phyloP scores from a whole-genome alignment of 2,888 invertebrate genomes.

The Linnaemya tessellans region DNA sequence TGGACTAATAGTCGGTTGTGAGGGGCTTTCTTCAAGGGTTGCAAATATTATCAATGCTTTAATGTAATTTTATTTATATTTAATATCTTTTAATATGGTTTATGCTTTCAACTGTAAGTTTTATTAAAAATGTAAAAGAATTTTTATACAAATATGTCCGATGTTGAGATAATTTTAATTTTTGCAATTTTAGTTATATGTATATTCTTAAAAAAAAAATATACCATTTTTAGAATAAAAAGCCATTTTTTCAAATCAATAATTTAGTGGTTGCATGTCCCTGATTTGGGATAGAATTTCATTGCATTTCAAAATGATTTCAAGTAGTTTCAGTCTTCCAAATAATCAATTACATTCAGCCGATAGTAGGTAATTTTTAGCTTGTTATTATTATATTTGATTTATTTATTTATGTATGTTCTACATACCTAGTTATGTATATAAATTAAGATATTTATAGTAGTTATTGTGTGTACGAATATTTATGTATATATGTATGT shows the following conservation, averaged over 20 bases:
- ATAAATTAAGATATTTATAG: constrained; percentile 18
- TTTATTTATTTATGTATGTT: not conserved
- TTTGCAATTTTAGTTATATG: not conserved
- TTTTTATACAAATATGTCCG: too few species aligned
- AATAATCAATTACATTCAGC: not conserved
- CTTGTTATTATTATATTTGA: constrained; percentile 1
- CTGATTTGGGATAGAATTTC: not conserved
- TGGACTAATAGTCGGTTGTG: too few species aligned
- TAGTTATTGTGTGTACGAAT: constrained; percentile 21
- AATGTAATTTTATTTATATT: too few species aligned
- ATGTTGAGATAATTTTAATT: not conserved
- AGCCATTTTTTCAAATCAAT: not conserved
- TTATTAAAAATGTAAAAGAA: too few species aligned
- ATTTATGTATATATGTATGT: too few species aligned
- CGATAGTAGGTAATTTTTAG: not conserved
- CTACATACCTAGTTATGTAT: constrained; percentile 15
- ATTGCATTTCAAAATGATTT: not conserved
- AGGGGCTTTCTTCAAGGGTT: too few species aligned
- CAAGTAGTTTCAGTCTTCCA: not conserved
- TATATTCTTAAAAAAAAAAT: not conserved
- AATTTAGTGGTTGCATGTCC: not conserved
- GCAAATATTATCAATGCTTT: too few species aligned
- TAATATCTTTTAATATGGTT: too few species aligned
- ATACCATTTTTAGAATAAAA: not conserved
- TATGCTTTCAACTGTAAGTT: too few species aligned